Percentiles rank a stretch among this genome's conserved stretches.
phyloP scores from a whole-genome alignment of 2,113 vertebrate species.

The Setophaga petechia region DNA sequence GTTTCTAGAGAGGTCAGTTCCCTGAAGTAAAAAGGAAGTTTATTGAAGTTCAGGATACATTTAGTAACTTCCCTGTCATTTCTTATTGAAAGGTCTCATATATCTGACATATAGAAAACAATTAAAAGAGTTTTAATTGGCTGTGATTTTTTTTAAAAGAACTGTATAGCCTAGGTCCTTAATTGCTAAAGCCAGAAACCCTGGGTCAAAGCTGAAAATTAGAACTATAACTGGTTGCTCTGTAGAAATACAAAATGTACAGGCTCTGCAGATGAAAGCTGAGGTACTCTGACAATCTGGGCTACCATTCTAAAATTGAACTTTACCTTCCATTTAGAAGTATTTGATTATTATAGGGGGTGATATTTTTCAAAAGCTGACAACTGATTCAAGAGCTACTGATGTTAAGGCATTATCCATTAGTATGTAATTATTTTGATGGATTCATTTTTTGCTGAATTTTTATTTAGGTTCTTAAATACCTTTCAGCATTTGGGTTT shows the following conservation, averaged over 20 bases:
- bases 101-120: background rate
- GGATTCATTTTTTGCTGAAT: background rate
- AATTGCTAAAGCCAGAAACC: background rate
- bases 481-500: background rate
- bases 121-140: background rate
- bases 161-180: background rate
- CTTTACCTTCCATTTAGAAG: background rate
- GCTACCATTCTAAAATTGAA: background rate
- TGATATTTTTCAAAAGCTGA: background rate
- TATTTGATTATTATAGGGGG: background rate
- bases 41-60: background rate
- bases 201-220: background rate
- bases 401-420: background rate
- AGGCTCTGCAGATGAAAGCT: background rate
- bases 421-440: background rate
- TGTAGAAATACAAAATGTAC: background rate
- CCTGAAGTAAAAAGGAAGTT: background rate
- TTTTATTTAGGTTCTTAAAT: background rate
- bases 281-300: background rate
- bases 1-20: background rate
- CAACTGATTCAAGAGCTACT: background rate
- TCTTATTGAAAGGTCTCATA: background rate
- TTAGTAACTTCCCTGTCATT: background rate
- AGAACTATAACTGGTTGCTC: background rate
- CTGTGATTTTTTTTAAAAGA: background rate